A percentile compares a stretch with the other conserved stretches of the same genome.
phyloP scores from a whole-genome alignment of 2,797 vertebrate genomes.

The Lacerta bilineata region DNA sequence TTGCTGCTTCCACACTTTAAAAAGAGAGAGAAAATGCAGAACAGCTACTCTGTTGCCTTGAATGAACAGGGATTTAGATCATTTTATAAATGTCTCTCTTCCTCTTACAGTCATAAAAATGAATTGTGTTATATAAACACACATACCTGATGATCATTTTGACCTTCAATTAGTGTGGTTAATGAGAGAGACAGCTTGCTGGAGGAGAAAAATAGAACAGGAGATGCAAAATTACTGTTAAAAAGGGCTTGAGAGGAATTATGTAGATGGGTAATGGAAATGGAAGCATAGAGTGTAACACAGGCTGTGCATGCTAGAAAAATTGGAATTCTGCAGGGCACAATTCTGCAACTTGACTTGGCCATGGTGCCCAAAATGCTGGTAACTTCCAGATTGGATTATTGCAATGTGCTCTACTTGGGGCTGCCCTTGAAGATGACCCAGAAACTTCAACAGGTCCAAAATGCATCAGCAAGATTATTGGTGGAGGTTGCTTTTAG shows the following conservation, averaged over 20 bases:
- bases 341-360: neutral
- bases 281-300: neutral
- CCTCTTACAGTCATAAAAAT: neutral
- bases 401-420: too few species aligned
- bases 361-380: too few species aligned
- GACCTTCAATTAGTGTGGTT: slow-evolving; percentile 26
- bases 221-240: neutral
- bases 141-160: slow-evolving; percentile 15
- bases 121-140: neutral
- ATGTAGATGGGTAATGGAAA: neutral
- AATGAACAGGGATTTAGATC: neutral
- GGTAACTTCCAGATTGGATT: too few species aligned
- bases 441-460: too few species aligned
- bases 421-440: too few species aligned
- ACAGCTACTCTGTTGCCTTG: neutral
- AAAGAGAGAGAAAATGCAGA: neutral
- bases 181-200: neutral
- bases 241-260: neutral
- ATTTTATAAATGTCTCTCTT: neutral
- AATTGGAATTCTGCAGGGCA: neutral
- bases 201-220: slow-evolving; percentile 6
- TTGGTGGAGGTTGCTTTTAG: too few species aligned
- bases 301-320: too few species aligned
- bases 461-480: too few species aligned
- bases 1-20: neutral